Percentiles rank a stretch among this genome's conserved stretches.
These are phyloP conservation scores for Cheilosia urbana DNA, from an alignment of 2,888 invertebrate species.

Conservation along the genomic window DNA sequence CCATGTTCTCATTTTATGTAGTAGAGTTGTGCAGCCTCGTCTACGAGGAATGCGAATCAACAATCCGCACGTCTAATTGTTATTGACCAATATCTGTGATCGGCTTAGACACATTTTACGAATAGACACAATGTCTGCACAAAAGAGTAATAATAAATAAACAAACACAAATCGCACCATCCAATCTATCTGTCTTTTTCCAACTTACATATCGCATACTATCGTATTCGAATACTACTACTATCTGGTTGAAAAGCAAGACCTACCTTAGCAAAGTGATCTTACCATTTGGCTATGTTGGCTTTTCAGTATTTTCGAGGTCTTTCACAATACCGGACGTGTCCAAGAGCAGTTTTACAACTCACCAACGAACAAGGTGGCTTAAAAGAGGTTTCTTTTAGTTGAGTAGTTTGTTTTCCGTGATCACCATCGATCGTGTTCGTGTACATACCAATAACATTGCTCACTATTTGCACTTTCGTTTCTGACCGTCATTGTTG, in stretches of 20 bases:
- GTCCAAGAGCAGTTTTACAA: conserved; percentile 2
- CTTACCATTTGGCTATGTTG: conserved; percentile 55
- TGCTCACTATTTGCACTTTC: conserved; percentile 68
- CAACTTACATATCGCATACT: background rate
- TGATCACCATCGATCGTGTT: conserved; percentile 34
- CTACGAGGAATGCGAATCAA: no score
- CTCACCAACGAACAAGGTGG: conserved; percentile 39
- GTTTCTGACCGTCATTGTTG: conserved; percentile 49
- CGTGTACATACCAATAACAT: conserved; percentile 61
- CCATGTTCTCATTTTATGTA: no score
- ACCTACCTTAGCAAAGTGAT: conserved; percentile 41
- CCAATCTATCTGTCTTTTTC: background rate
- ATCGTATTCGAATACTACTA: background rate
- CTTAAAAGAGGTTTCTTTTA: conserved; percentile 14
- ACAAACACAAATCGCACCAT: background rate
- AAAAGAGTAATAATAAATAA: background rate
- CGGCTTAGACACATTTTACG: no score
- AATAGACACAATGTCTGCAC: background rate
- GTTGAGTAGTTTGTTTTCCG: conserved; percentile 18
- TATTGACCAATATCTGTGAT: no score
- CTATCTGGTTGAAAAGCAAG: background rate
- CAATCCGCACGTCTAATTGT: no score
- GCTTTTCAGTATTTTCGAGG: conserved; percentile 58
- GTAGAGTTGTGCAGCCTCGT: no score
- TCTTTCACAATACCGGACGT: conserved; percentile 59